Base-by-base conservation (phyloP, 1,140 invertebrate species). In the Goniozus legneri region DNA sequence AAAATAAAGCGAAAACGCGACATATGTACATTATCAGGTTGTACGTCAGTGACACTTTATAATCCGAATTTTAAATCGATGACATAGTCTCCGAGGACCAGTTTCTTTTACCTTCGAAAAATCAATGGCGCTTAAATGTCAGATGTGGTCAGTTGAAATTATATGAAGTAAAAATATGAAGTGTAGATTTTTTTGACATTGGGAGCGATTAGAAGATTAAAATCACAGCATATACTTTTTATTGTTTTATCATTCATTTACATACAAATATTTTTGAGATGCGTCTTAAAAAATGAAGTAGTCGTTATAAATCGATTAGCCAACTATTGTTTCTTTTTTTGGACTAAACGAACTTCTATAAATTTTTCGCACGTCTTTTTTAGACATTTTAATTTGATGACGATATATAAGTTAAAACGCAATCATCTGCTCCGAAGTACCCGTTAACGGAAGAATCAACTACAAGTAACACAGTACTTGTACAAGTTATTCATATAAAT, bases 241-340 rank as follows among this genome's bases (percentile, higher is more conserved):
- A 64, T 70, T 65, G 47, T 52, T 63, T 72, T 63, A 59, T 72
- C 63, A 64, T 60, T 71, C 66, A 73, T 73, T 69, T 73, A 73
- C 70, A 73, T 73, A 70, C 60, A 73, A 71, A 71, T 71, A 70
- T 66, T 64, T 56, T 61, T 63, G 65, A 66, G 60, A 65, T 65
- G 60, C 62, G 58, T 56, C 58, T 64, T 65, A 60, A 60, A 55
- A 68, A 69, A 63, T 52, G 33, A 58, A 54, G 41, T 58, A 57
- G 52, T 63, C 50, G 51, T 46, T 50, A 41, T 47, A 34, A 40
- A n/a, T n/a, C n/a, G n/a, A n/a, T n/a, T n/a, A n/a, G n/a, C n/a
- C n/a, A n/a, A n/a, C n/a, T n/a, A n/a, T n/a, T n/a, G n/a, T n/a
- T n/a, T n/a, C n/a, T n/a, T n/a, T n/a, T n/a, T n/a, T n/a, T n/a